Base-by-base conservation (phyloP, 2,113 vertebrate genomes). In the Peromyscus polionotus region DNA sequence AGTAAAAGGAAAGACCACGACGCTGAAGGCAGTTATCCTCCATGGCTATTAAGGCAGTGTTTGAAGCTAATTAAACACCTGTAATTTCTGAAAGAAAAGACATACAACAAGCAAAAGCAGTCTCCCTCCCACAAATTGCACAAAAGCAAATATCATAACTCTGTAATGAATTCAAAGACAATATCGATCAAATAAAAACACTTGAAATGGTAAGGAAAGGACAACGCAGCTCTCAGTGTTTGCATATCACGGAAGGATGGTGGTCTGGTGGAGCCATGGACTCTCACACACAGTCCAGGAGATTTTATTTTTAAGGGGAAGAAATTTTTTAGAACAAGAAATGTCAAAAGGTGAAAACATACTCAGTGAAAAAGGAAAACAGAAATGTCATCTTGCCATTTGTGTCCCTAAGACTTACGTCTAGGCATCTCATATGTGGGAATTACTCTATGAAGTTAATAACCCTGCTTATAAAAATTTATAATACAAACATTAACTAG, bases 71-170 rank as follows among this genome's bases (percentile, higher is more conserved):
- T 96, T 96, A 96, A 98, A 94, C 75, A 85, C 51, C 96, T 97
- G 96, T 90, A 87, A 98, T 97, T 95, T 98, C 98, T 98, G 97
- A 96, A 98, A 98, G 91, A 98, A 95, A 97, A 98, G 94, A 96
- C 89, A 96, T 5, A 97, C 96, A 95, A 95, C 96, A 98, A 95
- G 97, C 94, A 97, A 97, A 97, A 97, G 75, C 97, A 97, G 83
- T 91, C 91, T 97, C 96, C 67, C 65, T 81, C 88, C 95, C 93
- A 75, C 5, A 93, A 91, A 22, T 95, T 89, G 92, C 26, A 91
- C 75, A 88, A 91, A 12, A 17, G 17, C 51, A 93, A 89, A 28
- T 65, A 75, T 39, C 42, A 73, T 26, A 67, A 24, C 28, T 91
- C 77, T 48, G 1, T 45, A 88, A 88, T 51, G 48, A 70, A 94